Conservation (phyloP, 1,140 invertebrate species). For the Zaprionus camerounensis region DNA sequence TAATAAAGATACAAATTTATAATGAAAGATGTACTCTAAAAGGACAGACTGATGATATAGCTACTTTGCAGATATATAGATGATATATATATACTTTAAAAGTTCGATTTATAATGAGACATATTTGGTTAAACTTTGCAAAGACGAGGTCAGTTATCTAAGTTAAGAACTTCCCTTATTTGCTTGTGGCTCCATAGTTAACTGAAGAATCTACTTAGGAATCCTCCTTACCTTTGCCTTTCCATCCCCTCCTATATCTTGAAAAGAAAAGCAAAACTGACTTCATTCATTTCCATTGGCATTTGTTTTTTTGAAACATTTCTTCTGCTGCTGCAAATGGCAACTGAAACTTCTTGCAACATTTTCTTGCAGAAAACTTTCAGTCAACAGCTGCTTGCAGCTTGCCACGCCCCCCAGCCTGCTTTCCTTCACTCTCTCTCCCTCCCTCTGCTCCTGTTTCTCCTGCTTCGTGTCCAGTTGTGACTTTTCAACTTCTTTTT, state of each 20-base stretch:
- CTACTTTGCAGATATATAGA: too few species aligned
- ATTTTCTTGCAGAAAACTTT: slow-evolving; percentile 39
- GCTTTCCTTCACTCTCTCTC: neutral
- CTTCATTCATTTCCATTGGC: neutral
- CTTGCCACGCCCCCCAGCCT: neutral
- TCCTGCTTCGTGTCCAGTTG: slow-evolving; percentile 6
- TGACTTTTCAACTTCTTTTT: slow-evolving; percentile 48
- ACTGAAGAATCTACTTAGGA: too few species aligned
- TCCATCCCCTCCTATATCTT: too few species aligned
- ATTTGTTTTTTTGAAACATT: neutral
- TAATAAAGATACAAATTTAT: too few species aligned
- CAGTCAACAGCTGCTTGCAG: slow-evolving; percentile 44
- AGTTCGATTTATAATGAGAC: neutral
- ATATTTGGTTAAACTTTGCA: neutral
- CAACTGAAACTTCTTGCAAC: slow-evolving; percentile 10
- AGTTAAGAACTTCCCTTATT: neutral
- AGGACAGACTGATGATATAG: too few species aligned
- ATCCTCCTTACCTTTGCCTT: too few species aligned
- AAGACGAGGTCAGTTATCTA: neutral
- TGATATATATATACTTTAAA: too few species aligned
- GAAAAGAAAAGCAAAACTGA: too few species aligned
- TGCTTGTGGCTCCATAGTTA: too few species aligned
- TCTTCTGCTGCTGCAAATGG: neutral
- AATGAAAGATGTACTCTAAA: too few species aligned
- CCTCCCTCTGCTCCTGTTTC: neutral